Percentiles rank a stretch among this genome's conserved stretches.
Conservation (phyloP, 2,113 vertebrate species). For the Ailuropoda melanoleuca region DNA sequence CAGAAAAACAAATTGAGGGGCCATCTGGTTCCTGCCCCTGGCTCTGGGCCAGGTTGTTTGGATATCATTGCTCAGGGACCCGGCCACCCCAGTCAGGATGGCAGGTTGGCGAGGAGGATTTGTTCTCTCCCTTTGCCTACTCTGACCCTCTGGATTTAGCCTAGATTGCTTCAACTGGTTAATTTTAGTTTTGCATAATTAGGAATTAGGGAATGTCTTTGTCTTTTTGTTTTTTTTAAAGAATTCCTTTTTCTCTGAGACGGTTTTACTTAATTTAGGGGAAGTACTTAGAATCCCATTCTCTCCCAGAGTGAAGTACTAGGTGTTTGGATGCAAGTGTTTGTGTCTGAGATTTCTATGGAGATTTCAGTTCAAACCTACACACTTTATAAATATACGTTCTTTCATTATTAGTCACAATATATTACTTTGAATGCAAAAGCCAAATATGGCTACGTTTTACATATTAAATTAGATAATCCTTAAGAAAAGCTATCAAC, state of each 20-base stretch:
- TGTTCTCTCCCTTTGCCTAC: background rate
- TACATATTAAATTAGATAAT: constrained; percentile 25
- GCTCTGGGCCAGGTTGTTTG: background rate
- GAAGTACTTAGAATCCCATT: constrained; percentile 52
- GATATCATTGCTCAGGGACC: background rate
- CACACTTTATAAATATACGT: background rate
- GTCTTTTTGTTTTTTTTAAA: background rate
- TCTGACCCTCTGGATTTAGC: background rate
- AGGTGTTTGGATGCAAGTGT: constrained; percentile 35
- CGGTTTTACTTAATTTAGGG: constrained; percentile 52
- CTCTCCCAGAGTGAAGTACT: constrained; percentile 33
- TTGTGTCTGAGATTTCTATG: constrained; percentile 38
- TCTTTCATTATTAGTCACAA: constrained; percentile 48
- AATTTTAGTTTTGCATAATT: constrained; percentile 56
- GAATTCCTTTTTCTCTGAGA: constrained; percentile 19
- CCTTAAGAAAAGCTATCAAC: background rate
- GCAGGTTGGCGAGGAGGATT: background rate
- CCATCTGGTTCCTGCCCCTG: background rate
- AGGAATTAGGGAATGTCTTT: constrained; percentile 20
- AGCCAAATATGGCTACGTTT: background rate
- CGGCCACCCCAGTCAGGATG: background rate
- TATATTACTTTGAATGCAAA: constrained; percentile 8
- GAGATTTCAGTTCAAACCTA: constrained; percentile 47
- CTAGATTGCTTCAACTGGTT: background rate
- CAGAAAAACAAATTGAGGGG: background rate